Evolutionary conservation across 1,140 invertebrate genomes (phyloP).

Genomic region (Anastatus disparis): DNA sequence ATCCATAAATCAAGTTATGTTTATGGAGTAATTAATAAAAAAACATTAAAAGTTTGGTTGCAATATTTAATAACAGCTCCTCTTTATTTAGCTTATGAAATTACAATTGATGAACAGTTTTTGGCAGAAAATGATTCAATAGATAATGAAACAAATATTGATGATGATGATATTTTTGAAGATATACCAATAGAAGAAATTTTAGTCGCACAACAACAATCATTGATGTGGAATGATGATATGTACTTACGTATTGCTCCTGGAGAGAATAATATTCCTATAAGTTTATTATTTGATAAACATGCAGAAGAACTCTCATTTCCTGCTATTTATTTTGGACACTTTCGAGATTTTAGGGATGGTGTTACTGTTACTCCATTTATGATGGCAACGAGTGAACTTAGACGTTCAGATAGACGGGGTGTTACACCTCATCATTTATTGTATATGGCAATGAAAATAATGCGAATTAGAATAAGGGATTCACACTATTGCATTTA

Average conservation of each 20-base stretch:
- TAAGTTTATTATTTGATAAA: constrained; percentile 47
- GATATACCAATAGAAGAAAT: constrained; percentile 45
- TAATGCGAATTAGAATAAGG: constrained; percentile 41
- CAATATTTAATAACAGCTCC: constrained; percentile 36
- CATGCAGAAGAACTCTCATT: constrained; percentile 59
- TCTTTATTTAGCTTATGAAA: constrained; percentile 39
- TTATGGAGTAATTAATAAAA: constrained; percentile 39
- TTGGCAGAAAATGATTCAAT: constrained; percentile 51
- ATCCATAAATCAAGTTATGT: constrained; percentile 48
- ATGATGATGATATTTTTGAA: constrained; percentile 50
- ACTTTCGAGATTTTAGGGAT: constrained; percentile 51
- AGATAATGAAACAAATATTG: constrained; percentile 57
- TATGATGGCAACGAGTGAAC: constrained; percentile 47
- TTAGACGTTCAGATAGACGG: constrained; percentile 43
- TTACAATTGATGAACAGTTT: constrained; percentile 31
- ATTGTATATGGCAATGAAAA: constrained; percentile 48
- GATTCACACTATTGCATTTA: constrained; percentile 45
- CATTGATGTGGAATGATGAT: constrained; percentile 52
- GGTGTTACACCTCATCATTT: constrained; percentile 44
- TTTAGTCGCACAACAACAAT: constrained; percentile 48
- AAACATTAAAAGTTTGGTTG: constrained; percentile 41
- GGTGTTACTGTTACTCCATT: constrained; percentile 40
- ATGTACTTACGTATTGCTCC: constrained; percentile 48
- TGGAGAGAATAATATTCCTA: constrained; percentile 44
- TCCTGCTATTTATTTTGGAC: constrained; percentile 56